Base-by-base conservation (phyloP, 2,113 vertebrate genomes). In the Sula dactylatra region DNA sequence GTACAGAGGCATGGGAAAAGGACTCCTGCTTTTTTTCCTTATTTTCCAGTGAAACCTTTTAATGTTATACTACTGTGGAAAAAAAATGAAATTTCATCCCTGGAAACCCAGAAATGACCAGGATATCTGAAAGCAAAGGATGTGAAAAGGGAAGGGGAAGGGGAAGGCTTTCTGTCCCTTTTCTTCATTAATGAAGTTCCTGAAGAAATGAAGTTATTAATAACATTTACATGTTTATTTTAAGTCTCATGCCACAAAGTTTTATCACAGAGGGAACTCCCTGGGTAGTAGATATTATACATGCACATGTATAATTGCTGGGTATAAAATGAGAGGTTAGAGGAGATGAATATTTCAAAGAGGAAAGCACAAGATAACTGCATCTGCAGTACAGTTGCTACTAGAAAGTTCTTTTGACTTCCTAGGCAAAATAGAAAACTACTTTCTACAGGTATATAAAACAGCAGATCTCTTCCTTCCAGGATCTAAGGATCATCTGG, bases 121-220 rank as follows among this genome's bases (percentile, higher is more conserved):
- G 6, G 8, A 44, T 65, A 82, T 20, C 16, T 72, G 61, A 89
- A 87, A 91, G 6, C 2, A 79, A 85, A 71, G 4, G 5, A 58
- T 42, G 13, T 0, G 2, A 62, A 82, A 62, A 58, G n/a, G 6
- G 42, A 86, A 4, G 6, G 2, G 3, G 7, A 49, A 70, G 6
- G 8, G 13, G 9, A 69, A 77, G 2, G 2, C 1, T 7, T 2
- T 69, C 27, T 79, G 15, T 36, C 27, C 5, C 16, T 44, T 61
- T 69, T 82, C 19, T 10, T 80, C 9, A 36, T 5, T 62, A 25
- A 20, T 38, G 31, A 67, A 3, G 4, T 40, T 86, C 9, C 18
- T 42, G 17, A 77, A 77, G 40, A 88, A 69, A 42, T 61, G 1
- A 86, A 88, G 18, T 0, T 40, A 40, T 70, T 38, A 56, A 34